Conservation (phyloP, 2,888 invertebrate species). For the Eucriotettix oculatus region DNA sequence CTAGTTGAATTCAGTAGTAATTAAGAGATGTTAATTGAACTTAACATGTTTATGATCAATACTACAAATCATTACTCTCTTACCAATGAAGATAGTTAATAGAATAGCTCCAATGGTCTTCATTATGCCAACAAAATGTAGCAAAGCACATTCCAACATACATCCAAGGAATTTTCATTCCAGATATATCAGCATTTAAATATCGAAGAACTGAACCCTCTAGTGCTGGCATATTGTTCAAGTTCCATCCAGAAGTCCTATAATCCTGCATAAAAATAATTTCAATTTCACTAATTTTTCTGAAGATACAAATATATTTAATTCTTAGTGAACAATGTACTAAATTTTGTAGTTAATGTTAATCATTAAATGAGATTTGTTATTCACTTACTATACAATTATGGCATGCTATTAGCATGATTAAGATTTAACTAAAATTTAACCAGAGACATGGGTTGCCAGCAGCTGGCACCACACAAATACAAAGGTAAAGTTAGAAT, state of each 20-base stretch:
- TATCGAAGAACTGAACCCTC: conserved; percentile 87
- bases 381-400: too few species aligned
- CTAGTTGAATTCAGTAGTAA: too few species aligned
- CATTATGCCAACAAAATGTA: conserved; percentile 99
- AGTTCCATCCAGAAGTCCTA: conserved; percentile 88
- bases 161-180: conserved; percentile 99
- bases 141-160: conserved; percentile 99
- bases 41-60: neutral
- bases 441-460: too few species aligned
- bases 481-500: too few species aligned
- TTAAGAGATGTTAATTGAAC: neutral
- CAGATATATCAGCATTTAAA: conserved; percentile 95
- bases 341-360: too few species aligned
- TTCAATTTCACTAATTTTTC: neutral
- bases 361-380: too few species aligned
- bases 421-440: too few species aligned
- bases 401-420: too few species aligned
- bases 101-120: conserved; percentile 99
- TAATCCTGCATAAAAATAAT: conserved; percentile 44
- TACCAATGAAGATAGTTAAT: conserved; percentile 96
- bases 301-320: too few species aligned
- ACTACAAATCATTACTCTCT: conserved; percentile 14
- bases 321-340: too few species aligned
- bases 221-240: conserved; percentile 93
- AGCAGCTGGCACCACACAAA: too few species aligned